These are phyloP conservation scores for Leptoclinus maculatus DNA, from an alignment of 2,797 vertebrate genomes.

Conservation along the genomic window DNA sequence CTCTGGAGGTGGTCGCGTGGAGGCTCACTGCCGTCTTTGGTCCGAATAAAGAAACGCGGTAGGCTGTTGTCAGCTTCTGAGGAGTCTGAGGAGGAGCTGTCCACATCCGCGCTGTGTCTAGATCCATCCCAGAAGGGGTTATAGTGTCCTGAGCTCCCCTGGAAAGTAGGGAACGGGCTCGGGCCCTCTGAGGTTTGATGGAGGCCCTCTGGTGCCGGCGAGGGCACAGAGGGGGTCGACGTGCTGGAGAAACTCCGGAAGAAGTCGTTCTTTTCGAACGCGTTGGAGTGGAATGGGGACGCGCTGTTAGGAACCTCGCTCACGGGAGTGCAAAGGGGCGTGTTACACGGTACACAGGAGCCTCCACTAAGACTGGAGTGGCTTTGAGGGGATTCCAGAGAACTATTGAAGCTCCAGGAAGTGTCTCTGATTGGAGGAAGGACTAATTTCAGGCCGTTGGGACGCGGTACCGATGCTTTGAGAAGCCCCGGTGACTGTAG, in stretches of 20 bases:
- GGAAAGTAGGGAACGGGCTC: constrained; percentile 82
- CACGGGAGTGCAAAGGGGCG: constrained; percentile 91
- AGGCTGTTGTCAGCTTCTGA: constrained; percentile 79
- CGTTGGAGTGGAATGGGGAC: constrained; percentile 79
- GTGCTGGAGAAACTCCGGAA: constrained; percentile 72
- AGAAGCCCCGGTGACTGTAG: constrained; percentile 68
- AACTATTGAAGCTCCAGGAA: constrained; percentile 84
- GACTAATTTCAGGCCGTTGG: constrained; percentile 92
- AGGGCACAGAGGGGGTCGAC: constrained; percentile 58
- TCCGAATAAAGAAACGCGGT: constrained; percentile 85
- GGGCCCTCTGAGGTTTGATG: constrained; percentile 68
- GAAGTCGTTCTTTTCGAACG: constrained; percentile 79
- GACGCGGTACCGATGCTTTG: constrained; percentile 85
- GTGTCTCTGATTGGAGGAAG: constrained; percentile 85
- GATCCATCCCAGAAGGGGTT: constrained; percentile 92
- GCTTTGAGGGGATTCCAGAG: constrained; percentile 88
- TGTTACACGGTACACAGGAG: constrained; percentile 91
- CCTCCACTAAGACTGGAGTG: constrained; percentile 85
- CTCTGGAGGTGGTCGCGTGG: constrained; percentile 89
- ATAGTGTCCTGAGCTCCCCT: constrained; percentile 87
- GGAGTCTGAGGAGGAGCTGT: constrained; percentile 80
- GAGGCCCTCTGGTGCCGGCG: constrained; percentile 60
- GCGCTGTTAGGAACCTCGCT: constrained; percentile 83
- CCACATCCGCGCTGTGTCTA: constrained; percentile 66
- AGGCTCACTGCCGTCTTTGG: constrained; percentile 82